phyloP scores from a whole-genome alignment of 2,113 vertebrate genomes.

The Sisor rabdophorus region DNA sequence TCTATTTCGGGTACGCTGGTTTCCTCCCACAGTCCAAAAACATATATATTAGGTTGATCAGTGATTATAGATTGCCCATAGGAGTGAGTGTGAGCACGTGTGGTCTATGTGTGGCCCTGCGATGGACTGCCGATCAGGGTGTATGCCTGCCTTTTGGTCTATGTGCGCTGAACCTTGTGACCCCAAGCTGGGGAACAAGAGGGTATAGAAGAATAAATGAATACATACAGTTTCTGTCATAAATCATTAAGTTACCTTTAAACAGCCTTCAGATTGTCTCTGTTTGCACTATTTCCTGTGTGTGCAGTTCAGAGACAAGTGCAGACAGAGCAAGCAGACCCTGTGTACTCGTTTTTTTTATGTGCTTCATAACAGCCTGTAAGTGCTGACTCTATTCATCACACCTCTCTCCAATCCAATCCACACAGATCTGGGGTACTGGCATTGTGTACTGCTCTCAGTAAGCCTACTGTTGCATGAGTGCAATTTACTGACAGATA shows the following conservation, averaged over 20 bases:
- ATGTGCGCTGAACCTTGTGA: too few relatives aligned
- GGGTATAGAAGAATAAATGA: too few relatives aligned
- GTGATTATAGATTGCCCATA: too few relatives aligned
- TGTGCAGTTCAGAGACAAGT: not conserved
- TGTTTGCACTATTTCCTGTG: not conserved
- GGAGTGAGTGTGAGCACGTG: too few relatives aligned
- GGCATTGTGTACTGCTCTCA: not conserved
- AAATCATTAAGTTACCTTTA: not conserved
- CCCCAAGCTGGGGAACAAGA: too few relatives aligned
- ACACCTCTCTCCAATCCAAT: not conserved
- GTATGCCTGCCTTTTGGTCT: too few relatives aligned
- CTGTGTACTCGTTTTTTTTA: not conserved
- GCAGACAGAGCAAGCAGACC: slow-evolving; percentile 12
- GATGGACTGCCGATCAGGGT: too few relatives aligned
- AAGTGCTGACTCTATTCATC: not conserved
- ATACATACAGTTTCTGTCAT: too few relatives aligned
- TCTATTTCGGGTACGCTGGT: too few relatives aligned
- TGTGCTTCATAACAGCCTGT: not conserved
- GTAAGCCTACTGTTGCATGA: slow-evolving; percentile 7
- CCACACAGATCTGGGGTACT: slow-evolving; percentile 2
- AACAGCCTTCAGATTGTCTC: not conserved
- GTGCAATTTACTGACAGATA: slow-evolving; percentile 13
- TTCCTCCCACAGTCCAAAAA: too few relatives aligned
- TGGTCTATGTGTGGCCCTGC: too few relatives aligned
- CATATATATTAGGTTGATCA: too few relatives aligned